Conservation (phyloP, 2,797 vertebrate species). For the Brachymystax lenok region DNA sequence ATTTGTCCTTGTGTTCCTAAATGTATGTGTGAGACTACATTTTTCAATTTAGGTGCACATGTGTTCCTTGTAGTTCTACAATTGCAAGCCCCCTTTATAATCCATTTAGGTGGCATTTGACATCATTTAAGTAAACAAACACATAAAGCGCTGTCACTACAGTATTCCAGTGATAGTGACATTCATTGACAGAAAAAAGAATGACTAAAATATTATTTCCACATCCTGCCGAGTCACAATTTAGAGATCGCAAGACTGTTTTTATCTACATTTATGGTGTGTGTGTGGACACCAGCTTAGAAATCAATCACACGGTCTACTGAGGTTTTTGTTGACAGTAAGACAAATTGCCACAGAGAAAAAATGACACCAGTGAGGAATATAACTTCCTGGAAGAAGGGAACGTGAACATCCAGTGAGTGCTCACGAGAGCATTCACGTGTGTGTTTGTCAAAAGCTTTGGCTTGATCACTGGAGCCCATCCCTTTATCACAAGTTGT, state of each 20-base stretch:
- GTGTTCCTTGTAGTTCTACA: neutral
- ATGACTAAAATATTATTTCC: neutral
- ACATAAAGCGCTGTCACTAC: neutral
- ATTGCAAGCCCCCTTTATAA: neutral
- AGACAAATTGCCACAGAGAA: neutral
- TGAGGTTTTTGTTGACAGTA: neutral
- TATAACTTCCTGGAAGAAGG: neutral
- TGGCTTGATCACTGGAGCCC: neutral
- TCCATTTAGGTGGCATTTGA: neutral
- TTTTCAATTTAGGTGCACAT: no score
- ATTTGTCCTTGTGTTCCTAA: no score
- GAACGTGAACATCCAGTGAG: neutral
- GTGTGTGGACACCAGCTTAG: neutral
- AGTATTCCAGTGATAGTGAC: neutral
- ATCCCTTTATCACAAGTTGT: neutral
- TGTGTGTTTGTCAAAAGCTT: neutral
- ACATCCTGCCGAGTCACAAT: neutral
- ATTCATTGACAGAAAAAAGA: neutral
- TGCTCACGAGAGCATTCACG: neutral
- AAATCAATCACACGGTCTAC: neutral
- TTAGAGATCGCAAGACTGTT: neutral
- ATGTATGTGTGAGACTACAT: no score
- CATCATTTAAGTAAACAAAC: neutral
- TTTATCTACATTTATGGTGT: neutral
- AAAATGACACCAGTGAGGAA: neutral